Conservation (phyloP, 1,140 invertebrate species). For the Chlorops oryzae region DNA sequence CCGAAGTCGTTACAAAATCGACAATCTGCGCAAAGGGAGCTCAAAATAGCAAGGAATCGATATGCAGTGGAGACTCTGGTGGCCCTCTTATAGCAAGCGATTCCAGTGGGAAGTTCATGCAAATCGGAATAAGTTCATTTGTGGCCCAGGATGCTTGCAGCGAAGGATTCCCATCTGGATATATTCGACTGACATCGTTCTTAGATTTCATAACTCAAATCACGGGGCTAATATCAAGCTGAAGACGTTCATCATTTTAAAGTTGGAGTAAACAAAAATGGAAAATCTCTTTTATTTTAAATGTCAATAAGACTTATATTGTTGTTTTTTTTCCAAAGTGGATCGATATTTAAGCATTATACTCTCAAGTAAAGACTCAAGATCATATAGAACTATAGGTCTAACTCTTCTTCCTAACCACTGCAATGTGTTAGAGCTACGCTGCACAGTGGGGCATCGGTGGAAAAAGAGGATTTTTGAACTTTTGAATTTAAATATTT, state of each 20-base stretch:
- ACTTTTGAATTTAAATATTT: too few relatives aligned
- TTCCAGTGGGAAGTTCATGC: conserved; percentile 17
- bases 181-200: conserved; percentile 36
- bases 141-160: conserved; percentile 40
- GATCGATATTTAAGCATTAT: too few relatives aligned
- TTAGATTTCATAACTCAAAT: conserved; percentile 26
- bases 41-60: conserved; percentile 32
- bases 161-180: conserved; percentile 33
- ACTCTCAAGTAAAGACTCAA: too few relatives aligned
- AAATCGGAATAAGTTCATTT: conserved; percentile 45
- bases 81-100: conserved; percentile 24
- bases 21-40: conserved; percentile 30
- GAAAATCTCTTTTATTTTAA: too few relatives aligned
- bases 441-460: too few relatives aligned
- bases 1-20: conserved; percentile 20
- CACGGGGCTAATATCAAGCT: conserved; percentile 18
- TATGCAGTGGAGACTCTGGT: conserved; percentile 41
- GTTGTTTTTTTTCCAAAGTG: not conserved
- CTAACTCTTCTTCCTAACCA: too few relatives aligned
- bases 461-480: too few relatives aligned
- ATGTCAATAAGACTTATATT: not conserved
- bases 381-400: too few relatives aligned
- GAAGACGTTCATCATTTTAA: too few relatives aligned
- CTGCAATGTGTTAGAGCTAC: too few relatives aligned
- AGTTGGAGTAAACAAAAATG: not conserved